phyloP scores from a whole-genome alignment of 2,113 vertebrate genomes.

The Cavia porcellus region DNA sequence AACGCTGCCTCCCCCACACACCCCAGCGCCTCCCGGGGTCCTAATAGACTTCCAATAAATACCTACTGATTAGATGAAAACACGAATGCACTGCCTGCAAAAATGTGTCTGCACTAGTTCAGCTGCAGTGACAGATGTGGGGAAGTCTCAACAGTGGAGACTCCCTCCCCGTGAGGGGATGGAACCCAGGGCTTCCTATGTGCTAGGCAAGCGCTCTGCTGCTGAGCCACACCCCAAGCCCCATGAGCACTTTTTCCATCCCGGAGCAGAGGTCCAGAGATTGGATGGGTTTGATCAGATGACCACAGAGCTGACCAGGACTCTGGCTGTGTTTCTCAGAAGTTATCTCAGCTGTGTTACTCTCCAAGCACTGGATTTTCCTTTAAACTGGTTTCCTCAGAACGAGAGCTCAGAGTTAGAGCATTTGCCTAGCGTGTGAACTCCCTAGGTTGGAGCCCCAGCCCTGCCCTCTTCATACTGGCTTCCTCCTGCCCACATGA shows the following conservation, averaged over 20 bases:
- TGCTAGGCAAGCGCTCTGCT: not conserved
- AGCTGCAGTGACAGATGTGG: not conserved
- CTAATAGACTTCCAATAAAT: not conserved
- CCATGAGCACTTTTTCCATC: not conserved
- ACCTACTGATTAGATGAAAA: not conserved
- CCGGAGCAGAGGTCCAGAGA: fast-evolving
- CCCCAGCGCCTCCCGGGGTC: not conserved
- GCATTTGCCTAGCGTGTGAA: no score
- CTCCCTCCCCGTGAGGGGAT: not conserved
- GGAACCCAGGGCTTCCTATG: no score
- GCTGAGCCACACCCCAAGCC: no score
- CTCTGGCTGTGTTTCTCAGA: not conserved
- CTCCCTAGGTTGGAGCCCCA: no score
- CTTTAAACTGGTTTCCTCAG: no score
- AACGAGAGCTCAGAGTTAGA: no score
- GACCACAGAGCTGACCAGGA: not conserved
- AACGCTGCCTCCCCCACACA: not conserved
- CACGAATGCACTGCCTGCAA: not conserved
- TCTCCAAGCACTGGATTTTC: not conserved
- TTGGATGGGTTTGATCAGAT: not conserved
- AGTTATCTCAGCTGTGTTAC: not conserved
- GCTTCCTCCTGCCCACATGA: not conserved
- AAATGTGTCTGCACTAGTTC: not conserved
- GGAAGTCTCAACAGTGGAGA: not conserved
- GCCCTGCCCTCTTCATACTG: no score